phyloP scores from a whole-genome alignment of 2,888 invertebrate genomes.

The Spatulosminthurus flaviceps region DNA sequence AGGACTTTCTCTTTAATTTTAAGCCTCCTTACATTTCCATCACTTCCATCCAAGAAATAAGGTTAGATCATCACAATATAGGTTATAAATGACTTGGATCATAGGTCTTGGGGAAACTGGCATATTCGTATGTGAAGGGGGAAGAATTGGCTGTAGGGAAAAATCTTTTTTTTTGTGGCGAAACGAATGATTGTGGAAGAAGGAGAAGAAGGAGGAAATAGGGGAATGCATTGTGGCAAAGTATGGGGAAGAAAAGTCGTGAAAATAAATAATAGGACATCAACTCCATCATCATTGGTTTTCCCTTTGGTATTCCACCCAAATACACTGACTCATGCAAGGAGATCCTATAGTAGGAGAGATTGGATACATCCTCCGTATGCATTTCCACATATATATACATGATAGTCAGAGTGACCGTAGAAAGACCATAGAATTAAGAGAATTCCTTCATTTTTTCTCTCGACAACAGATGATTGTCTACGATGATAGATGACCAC shows the following conservation, averaged over 20 bases:
- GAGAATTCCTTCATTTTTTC: constrained; percentile 24
- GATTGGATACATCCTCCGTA: neutral
- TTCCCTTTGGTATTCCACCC: neutral
- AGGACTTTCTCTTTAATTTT: too few relatives aligned
- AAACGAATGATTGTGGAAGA: too few relatives aligned
- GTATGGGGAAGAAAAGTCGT: constrained; percentile 21
- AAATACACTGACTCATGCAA: constrained; percentile 8
- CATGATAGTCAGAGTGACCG: neutral
- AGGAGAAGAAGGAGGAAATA: too few relatives aligned
- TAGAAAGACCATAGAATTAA: neutral
- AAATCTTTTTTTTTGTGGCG: neutral
- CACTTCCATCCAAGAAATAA: too few relatives aligned
- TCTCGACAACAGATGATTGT: constrained; percentile 23
- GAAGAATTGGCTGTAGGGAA: neutral
- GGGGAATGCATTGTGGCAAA: too few relatives aligned
- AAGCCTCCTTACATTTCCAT: too few relatives aligned
- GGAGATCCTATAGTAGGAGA: neutral
- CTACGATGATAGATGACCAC: constrained; percentile 23
- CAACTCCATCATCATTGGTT: constrained; percentile 34
- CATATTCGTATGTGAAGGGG: neutral
- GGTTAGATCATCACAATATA: neutral
- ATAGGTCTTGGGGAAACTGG: too few relatives aligned
- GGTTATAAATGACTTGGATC: too few relatives aligned
- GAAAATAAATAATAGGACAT: constrained; percentile 45
- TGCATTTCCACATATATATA: neutral